Percentiles rank a stretch among this genome's conserved stretches.
Evolutionary conservation across 2,888 invertebrate species (phyloP).

Genomic region (Pyrrhosoma nymphula): DNA sequence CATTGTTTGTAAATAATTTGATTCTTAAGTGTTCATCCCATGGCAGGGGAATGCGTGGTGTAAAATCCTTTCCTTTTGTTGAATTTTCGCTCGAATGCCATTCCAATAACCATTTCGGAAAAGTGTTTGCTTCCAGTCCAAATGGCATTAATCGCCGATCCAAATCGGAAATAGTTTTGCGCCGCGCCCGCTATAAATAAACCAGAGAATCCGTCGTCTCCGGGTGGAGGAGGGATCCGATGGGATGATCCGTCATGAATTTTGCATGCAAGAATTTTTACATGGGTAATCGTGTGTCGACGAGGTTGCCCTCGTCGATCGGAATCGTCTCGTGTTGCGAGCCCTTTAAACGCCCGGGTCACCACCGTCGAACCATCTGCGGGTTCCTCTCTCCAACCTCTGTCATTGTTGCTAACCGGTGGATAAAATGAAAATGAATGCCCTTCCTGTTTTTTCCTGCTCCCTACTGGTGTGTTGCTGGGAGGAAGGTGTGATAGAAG

Average conservation of each 20-base stretch:
- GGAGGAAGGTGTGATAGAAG: not conserved
- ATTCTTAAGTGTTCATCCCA: too few relatives aligned
- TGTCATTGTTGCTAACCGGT: conserved; percentile 7
- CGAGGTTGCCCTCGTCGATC: not conserved
- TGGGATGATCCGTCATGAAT: not conserved
- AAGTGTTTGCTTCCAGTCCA: not conserved
- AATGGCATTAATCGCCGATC: not conserved
- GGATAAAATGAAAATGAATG: conserved; percentile 1
- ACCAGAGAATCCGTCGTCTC: too few relatives aligned
- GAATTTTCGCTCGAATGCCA: not conserved
- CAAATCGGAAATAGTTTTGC: not conserved
- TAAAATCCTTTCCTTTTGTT: too few relatives aligned
- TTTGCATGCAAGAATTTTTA: conserved; percentile 16
- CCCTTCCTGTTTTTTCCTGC: not conserved
- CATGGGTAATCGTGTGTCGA: not conserved
- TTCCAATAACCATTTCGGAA: not conserved
- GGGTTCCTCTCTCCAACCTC: not conserved
- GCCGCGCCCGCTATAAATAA: not conserved
- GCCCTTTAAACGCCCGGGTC: not conserved
- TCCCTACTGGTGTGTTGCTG: not conserved
- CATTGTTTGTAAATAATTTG: too few relatives aligned
- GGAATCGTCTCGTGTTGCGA: not conserved
- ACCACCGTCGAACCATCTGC: not conserved
- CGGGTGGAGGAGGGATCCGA: not conserved
- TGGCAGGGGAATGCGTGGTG: too few relatives aligned